A percentile compares a stretch with the other conserved stretches of the same genome.
These are phyloP conservation scores for Trachurus trachurus DNA, from an alignment of 2,797 vertebrate species.

Conservation along the genomic window DNA sequence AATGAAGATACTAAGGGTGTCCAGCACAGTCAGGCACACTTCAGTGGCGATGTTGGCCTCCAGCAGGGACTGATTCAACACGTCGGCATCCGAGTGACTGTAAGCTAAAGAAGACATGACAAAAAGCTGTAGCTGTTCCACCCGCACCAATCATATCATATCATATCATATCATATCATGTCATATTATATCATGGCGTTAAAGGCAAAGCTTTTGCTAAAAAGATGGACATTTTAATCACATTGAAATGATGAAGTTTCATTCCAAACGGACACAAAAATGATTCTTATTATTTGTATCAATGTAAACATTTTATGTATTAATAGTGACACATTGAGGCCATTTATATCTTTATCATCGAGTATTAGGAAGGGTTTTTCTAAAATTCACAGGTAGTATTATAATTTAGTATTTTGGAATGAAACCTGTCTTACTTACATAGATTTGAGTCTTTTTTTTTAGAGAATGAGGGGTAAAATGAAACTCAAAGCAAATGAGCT, in stretches of 20 bases:
- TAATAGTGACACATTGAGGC: background rate
- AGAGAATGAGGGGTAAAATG: conserved; percentile 48
- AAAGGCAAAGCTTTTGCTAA: conserved; percentile 57
- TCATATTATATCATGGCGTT: conserved; percentile 28
- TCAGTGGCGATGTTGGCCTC: conserved; percentile 98
- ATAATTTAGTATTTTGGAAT: conserved; percentile 54
- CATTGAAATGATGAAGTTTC: conserved; percentile 50
- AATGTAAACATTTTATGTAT: background rate
- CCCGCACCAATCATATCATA: background rate
- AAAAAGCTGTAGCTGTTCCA: conserved; percentile 58
- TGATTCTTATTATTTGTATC: background rate
- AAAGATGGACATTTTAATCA: conserved; percentile 34
- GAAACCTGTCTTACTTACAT: conserved; percentile 58
- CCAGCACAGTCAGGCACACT: conserved; percentile 96
- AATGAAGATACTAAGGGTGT: conserved; percentile 96
- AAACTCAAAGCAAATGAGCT: conserved; percentile 64
- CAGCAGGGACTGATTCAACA: conserved; percentile 94
- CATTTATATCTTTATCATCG: background rate
- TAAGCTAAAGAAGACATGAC: conserved; percentile 87
- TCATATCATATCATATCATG: background rate
- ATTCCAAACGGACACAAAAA: conserved; percentile 61
- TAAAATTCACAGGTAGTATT: background rate
- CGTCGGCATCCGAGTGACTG: conserved; percentile 95
- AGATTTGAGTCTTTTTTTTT: conserved; percentile 7
- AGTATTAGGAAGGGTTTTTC: background rate